Percentiles rank a stretch among this genome's conserved stretches.
Evolutionary conservation across 2,797 vertebrate genomes (phyloP).

Genomic region (Helarctos malayanus): DNA sequence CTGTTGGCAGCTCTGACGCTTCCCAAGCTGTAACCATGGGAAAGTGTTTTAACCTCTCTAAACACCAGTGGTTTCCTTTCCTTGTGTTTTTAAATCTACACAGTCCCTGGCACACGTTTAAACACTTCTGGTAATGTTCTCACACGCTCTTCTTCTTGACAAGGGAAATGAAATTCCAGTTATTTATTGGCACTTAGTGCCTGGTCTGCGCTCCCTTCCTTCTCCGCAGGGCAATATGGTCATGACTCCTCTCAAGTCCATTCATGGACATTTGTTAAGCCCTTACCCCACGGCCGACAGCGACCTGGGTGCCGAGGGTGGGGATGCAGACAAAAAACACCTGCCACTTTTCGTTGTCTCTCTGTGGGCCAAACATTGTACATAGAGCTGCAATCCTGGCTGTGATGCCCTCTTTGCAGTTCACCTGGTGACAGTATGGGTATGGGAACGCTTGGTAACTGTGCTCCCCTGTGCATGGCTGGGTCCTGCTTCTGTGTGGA

Average conservation of each 20-base stretch:
- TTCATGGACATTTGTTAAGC: not conserved
- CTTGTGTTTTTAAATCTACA: not conserved
- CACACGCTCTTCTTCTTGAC: not conserved
- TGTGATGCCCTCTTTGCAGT: not conserved
- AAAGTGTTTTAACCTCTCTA: not conserved
- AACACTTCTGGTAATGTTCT: not conserved
- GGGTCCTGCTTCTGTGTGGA: not conserved
- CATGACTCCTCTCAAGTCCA: not conserved
- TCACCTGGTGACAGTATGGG: accelerated
- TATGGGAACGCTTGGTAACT: not conserved
- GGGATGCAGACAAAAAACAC: not conserved
- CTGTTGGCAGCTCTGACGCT: not conserved
- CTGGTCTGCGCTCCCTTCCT: not conserved
- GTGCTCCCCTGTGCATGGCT: not conserved
- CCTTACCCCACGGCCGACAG: not conserved
- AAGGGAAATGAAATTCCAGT: not conserved
- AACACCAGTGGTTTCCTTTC: not conserved
- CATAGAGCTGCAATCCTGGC: not conserved
- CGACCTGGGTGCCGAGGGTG: not conserved
- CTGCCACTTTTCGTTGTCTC: not conserved
- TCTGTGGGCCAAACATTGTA: not conserved
- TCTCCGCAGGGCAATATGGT: accelerated
- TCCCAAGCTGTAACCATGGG: not conserved
- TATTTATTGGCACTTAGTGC: not conserved
- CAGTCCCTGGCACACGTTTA: not conserved